These are phyloP conservation scores for Papilio elwesi DNA, from an alignment of 2,888 invertebrate species.

Conservation along the genomic window DNA sequence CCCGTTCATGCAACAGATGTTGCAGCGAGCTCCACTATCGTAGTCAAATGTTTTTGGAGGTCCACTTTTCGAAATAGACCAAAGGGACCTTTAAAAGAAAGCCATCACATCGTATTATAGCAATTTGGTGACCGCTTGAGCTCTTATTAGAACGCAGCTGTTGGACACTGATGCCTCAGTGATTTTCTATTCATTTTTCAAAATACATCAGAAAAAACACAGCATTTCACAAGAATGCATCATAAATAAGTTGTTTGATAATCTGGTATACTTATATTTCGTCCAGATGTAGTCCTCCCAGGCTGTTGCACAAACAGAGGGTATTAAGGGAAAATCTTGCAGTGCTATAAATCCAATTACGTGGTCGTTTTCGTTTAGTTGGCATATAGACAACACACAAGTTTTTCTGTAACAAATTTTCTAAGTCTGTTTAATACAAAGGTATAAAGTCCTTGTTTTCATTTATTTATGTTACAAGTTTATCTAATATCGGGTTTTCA, in stretches of 20 bases:
- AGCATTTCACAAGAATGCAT: not conserved
- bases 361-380: slow-evolving; percentile 61
- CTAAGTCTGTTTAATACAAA: not conserved
- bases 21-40: too few relatives aligned
- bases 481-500: too few relatives aligned
- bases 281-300: slow-evolving; percentile 85
- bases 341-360: slow-evolving; percentile 68
- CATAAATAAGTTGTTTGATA: not conserved
- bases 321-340: slow-evolving; percentile 82
- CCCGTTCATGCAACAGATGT: too few relatives aligned
- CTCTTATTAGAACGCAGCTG: too few relatives aligned
- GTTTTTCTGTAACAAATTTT: slow-evolving; percentile 70
- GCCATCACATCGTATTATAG: too few relatives aligned
- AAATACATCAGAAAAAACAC: too few relatives aligned
- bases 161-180: too few relatives aligned
- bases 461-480: too few relatives aligned
- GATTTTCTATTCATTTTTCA: not conserved
- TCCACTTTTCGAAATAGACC: too few relatives aligned
- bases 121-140: slow-evolving; percentile 19
- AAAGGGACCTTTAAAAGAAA: too few relatives aligned
- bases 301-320: slow-evolving; percentile 79
- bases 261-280: slow-evolving; percentile 74
- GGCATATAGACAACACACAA: slow-evolving; percentile 75
- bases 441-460: not conserved
- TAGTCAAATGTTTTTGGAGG: too few relatives aligned